Base-by-base conservation (phyloP, 2,797 vertebrate species). In the Microctenopoma lineatum region DNA sequence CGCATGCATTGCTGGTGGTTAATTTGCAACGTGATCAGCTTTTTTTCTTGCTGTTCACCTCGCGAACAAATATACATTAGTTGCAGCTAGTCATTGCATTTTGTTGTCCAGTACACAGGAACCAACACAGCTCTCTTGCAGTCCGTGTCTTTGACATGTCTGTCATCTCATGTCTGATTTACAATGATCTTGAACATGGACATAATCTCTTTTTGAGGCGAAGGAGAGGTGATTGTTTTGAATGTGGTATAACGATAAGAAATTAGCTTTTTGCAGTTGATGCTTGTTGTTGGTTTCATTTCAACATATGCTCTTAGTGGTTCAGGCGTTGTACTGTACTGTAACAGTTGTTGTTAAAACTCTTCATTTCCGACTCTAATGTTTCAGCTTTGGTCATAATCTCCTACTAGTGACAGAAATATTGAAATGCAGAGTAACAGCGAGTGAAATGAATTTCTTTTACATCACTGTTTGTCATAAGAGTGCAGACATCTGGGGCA, bases 211-310 rank as follows among this genome's bases (percentile, higher is more conserved):
- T 21, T 16, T 16, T 42, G 7, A 8, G 36, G 13, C 18, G 0
- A 8, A 34, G 7, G 3, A 34, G 10, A 1, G 14, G n/a, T 16
- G 42, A 26, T 3, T n/a, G 21, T 66, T 16, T 21, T 16, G 21
- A 47, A 16, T 16, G 50, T 55, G 5, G 53, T 16, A 4, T 55
- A 3, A 62, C 21, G 27, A 70, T 38, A 42, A 48, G 8, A 41
- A 26, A 3, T 48, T 10, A 42, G 10, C 32, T 47, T 61, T 61
- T 46, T 54, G 32, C 41, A 46, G 13, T 39, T 47, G 5, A n/a
- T 70, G 32, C 44, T 15, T 21, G 21, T 2, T 72, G 34, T 64
- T 56, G 10, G 15, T 29, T 57, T 60, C 15, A 50, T 10, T 68
- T 61, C 18, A 45, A 18, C 34, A 26, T 36, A 25, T 45, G 6